Percentiles rank a stretch among this genome's conserved stretches.
phyloP scores from a whole-genome alignment of 2,797 vertebrate species.

The Microctenopoma lineatum region DNA sequence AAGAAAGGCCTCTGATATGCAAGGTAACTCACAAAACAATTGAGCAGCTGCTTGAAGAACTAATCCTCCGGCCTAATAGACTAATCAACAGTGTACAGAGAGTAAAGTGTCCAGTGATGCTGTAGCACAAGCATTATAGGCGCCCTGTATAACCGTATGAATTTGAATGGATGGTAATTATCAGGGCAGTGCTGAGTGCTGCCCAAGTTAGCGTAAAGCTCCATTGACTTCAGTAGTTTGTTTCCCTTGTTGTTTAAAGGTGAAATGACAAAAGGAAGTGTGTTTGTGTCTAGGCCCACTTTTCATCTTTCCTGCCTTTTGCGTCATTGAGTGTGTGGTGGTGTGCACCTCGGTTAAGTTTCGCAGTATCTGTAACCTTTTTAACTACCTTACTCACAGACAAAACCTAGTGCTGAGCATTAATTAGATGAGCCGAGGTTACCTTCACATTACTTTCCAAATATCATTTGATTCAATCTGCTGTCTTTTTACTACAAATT shows the following conservation, averaged over 20 bases:
- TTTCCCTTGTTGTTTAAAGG: neutral
- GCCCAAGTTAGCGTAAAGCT: slow-evolving; percentile 1
- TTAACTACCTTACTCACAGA: slow-evolving; percentile 8
- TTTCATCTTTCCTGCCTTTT: slow-evolving; percentile 15
- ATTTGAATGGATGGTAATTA: slow-evolving; percentile 17
- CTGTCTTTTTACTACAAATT: neutral
- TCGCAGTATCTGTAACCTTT: slow-evolving; percentile 10
- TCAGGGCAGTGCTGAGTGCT: neutral
- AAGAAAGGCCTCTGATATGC: neutral
- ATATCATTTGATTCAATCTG: neutral
- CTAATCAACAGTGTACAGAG: slow-evolving; percentile 11
- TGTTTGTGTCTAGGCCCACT: neutral
- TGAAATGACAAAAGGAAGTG: neutral
- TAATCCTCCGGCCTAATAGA: slow-evolving; percentile 30
- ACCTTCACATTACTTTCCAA: neutral
- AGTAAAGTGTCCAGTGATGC: slow-evolving; percentile 12
- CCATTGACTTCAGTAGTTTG: neutral
- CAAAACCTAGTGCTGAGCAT: neutral
- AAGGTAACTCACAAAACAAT: neutral
- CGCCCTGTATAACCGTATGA: neutral
- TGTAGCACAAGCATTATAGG: neutral
- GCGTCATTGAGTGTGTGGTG: neutral
- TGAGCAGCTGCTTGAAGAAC: slow-evolving; percentile 25
- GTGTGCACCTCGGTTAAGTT: slow-evolving; percentile 18
- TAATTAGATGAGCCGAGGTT: neutral